Evolutionary conservation across 2,113 vertebrate genomes (phyloP), one percentile per base, ranked within the genome.

Genomic region (Tapirus terrestris): DNA sequence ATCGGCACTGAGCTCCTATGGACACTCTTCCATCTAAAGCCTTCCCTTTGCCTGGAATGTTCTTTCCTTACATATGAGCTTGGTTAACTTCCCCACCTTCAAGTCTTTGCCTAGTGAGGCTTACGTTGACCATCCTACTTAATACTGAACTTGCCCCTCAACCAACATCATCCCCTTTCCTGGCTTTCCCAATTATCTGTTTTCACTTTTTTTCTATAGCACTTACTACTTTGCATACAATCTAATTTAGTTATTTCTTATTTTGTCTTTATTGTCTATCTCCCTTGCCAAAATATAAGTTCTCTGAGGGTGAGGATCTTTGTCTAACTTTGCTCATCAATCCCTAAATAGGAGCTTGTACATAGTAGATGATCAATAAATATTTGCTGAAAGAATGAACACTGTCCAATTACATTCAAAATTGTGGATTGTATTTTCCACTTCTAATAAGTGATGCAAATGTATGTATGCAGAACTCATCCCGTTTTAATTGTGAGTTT

Each of bases 401-500:
- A 48, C 14, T 75, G 27, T 17, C 13, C 23, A 86, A 27, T 43
- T 95, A 53, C 13, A 68, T 89, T 51, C 1, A 90, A 60, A 89
- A 80, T 83, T 4, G 3, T 87, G 4, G 2, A 73, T 48, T 56
- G 7, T 45, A 58, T 82, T 80, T 96, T 94, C 51, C 27, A 31
- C 36, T 79, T 95, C 68, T 89, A 89, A 86, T 68, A 93, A 86
- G 86, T 67, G 18, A 63, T 83, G 3, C 6, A 60, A 84, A 81
- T 67, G 3, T 20, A 53, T 65, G 58, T 25, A 3, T 63, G 9
- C 61, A 48, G 10, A 75, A 60, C 21, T 56, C 43, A 85, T 33
- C 39, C 2, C 10, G 94, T 67, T 76, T 58, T 89, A 94, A 77
- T 82, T 60, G 51, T 67, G n/a, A n/a, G 16, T 91, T 91, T 96